A percentile compares a stretch with the other conserved stretches of the same genome.
phyloP scores from a whole-genome alignment of 2,113 vertebrate species.

The Dromas ardeola region DNA sequence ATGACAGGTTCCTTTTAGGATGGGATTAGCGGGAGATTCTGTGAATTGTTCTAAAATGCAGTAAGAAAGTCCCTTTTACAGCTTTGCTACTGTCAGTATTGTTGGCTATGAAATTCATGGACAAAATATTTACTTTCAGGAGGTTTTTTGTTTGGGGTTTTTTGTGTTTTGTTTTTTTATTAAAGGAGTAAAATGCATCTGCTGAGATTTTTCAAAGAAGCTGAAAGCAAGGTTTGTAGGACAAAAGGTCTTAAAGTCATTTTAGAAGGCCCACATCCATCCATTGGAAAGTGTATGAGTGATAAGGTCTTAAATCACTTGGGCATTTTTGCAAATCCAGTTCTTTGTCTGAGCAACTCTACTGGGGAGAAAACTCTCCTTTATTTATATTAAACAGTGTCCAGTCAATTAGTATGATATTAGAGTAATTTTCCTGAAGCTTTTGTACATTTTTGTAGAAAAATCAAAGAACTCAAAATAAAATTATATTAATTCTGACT shows the following conservation, averaged over 20 bases:
- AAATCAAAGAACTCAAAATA: conserved; percentile 18
- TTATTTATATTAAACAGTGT: neutral
- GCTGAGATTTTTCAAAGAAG: neutral
- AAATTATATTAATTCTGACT: conserved; percentile 6
- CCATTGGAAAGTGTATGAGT: neutral
- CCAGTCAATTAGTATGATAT: neutral
- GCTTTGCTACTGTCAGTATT: neutral
- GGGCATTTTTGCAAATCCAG: neutral
- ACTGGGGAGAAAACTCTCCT: neutral
- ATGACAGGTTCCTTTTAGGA: neutral
- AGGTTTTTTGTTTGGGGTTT: neutral
- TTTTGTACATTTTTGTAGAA: neutral
- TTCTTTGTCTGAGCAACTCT: neutral
- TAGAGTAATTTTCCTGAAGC: neutral
- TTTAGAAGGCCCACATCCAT: neutral
- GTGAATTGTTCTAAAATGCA: neutral
- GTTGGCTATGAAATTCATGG: neutral
- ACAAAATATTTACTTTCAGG: neutral
- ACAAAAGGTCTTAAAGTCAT: neutral
- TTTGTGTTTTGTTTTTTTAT: neutral
- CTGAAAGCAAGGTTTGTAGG: neutral
- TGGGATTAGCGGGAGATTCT: neutral
- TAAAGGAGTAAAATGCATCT: neutral
- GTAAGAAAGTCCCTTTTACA: neutral
- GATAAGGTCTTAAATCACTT: neutral